Evolutionary conservation across 2,888 invertebrate species (phyloP), one percentile per base, ranked within the genome.

Genomic region (Lasioglossum figueresi): DNA sequence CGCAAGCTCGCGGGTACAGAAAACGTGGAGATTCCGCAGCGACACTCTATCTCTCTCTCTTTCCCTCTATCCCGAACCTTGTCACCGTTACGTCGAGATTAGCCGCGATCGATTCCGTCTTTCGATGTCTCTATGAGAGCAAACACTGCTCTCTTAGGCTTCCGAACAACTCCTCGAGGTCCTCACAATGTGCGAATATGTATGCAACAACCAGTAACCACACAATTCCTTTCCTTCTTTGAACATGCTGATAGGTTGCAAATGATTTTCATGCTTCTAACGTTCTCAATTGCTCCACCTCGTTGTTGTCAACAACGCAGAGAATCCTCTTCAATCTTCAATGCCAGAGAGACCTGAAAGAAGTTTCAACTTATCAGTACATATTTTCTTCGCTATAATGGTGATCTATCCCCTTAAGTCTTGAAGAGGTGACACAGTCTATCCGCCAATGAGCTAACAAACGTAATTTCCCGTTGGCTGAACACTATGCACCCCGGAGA

Each of bases 21-120:
- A 34, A 86, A 79, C 68, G 82, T 73, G 76, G 89, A 88, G 86
- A 84, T 85, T 89, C 80, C 79, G 43, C 63, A 43, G 37, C 43
- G 43, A 27, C 27, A 31, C 45, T 23, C 52, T 23, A 23, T 52
- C 52, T 23, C 45, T 16, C 4, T 45, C 43, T 43, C 4, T 45
- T 14, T 43, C 6, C 8, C 23, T 52, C 52, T 8, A 19, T 23
- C 23, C 8, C 2, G 31, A 70, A 43, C 27, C 1, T 4, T 6
- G n/a, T 43, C 5, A 52, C 37, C 23, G 52, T 52, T 40, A 27
- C 43, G 59, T 70, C 74, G 77, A 74, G 59, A 78, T 84, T 77
- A 82, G 43, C 83, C n/a, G 0, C 80, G 59, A 83, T 80, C 83
- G 83, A 81, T 72, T 76, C 52, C 45, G 68, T 10, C 63, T 72